Evolutionary conservation across 2,797 vertebrate genomes (phyloP), one percentile per base, ranked within the genome.

Genomic region (Lateolabrax maculatus): DNA sequence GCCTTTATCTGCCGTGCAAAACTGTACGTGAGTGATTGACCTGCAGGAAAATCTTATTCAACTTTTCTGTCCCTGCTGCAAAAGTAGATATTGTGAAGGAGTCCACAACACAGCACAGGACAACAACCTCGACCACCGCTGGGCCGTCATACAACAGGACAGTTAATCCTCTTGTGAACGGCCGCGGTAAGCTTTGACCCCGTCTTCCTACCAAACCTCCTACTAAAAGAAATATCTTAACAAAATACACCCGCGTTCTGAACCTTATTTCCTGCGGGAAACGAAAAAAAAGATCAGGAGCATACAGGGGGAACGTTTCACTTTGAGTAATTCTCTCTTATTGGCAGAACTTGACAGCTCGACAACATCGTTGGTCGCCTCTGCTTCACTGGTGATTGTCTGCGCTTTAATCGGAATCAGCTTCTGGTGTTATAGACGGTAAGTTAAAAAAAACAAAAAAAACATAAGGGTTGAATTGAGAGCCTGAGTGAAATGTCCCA

Each of bases 351-450:
- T 11, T 2, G 18, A 2, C 27, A 44, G 2, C 23, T 41, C 8
- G 10, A 56, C 48, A 16, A 16, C 27, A n/a, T 23, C 2, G 0
- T 0, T 2, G 8, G 21, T 74, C 16, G 0, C 16, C 29, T 18
- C 31, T 9, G 13, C 0, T 11, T 31, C 53, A 1, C 0, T 83
- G 21, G 5, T 23, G 1, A 34, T 70, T 5, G 0, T 51, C 55
- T 13, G 41, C 5, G n/a, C 8, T 37, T 2, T 55, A 6, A 11
- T 74, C 0, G 87, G 74, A 36, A 11, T 71, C 10, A 1, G 3
- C 53, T 19, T 44, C 16, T 39, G 41, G 0, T 77, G 9, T 13
- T 70, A 70, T 15, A 76, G 4, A 78, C 39, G 70, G 89, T 88
- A 64, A 73, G 66, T 16, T 3, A 9, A 8, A 16, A 36, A 16